Evolutionary conservation across 2,797 vertebrate species (phyloP), one percentile per base, ranked within the genome.

Genomic region (Acanthopagrus latus): DNA sequence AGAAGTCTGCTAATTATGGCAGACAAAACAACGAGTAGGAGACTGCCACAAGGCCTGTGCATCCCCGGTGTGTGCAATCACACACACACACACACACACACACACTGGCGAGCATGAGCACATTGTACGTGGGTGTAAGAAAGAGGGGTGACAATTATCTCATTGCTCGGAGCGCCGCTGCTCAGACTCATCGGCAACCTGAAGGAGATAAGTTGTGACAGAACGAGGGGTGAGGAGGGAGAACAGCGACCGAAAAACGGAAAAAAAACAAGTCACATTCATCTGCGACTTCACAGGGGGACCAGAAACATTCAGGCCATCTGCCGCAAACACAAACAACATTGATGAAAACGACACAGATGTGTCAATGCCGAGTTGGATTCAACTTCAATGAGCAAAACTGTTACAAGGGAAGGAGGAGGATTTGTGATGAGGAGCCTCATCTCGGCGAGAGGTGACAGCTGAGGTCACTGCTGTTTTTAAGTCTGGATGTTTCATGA

Each of bases 91-190:
- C 73, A 54, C 64, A 60, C 52, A 64, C 73, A 54, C 64, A 59
- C 13, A 21, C 25, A 47, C 29, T 33, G 7, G 29, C 38, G 8
- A 38, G 64, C 48, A 55, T 51, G 64, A 69, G 44, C 18, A 52
- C 18, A 33, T 76, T 43, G 10, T 14, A 50, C 47, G 71, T 76
- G 64, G 74, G 47, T 52, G 74, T 29, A 77, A 27, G 71, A 82
- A 78, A 74, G 63, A 78, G 38, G 55, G 76, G 64, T 80, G 87
- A 88, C 89, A 90, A 89, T 94, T 91, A 91, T 88, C 78, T 78
- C 70, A 55, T 82, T 17, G 88, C 86, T 89, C 69, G 43, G 29
- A 91, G 86, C 71, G 57, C 44, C 14, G 50, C 81, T 63, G 82
- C 83, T 86, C 41, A 43, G 44, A 56, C 75, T 88, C 83, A 84